phyloP scores from a whole-genome alignment of 2,888 invertebrate species.

The Loripinus fragilis region DNA sequence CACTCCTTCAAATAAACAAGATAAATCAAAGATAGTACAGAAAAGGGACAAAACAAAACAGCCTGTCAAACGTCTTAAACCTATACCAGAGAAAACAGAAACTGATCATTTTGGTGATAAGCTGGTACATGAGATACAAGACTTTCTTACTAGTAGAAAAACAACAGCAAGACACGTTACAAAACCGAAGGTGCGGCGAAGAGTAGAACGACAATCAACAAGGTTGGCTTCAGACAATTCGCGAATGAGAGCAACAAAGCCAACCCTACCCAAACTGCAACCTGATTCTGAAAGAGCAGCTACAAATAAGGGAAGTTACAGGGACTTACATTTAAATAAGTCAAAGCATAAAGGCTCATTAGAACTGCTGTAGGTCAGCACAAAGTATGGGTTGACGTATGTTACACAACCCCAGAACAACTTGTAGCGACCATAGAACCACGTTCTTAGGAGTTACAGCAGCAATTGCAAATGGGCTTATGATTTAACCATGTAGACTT shows the following conservation, averaged over 20 bases:
- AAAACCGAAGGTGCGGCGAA: not conserved
- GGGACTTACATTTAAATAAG: slow-evolving; percentile 45
- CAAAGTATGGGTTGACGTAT: too few relatives aligned
- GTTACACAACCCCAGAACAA: too few relatives aligned
- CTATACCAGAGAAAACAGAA: not conserved
- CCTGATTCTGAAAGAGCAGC: not conserved
- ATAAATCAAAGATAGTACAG: not conserved
- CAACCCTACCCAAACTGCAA: not conserved
- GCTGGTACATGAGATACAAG: slow-evolving; percentile 8
- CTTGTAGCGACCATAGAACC: too few relatives aligned
- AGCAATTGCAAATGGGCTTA: too few relatives aligned
- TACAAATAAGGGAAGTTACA: slow-evolving; percentile 46
- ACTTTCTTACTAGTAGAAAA: slow-evolving; percentile 4
- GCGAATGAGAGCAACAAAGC: slow-evolving; percentile 32
- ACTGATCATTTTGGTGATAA: not conserved
- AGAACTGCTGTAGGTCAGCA: not conserved
- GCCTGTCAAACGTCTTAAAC: not conserved
- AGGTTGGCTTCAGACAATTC: slow-evolving; percentile 18
- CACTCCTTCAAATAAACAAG: slow-evolving; percentile 1
- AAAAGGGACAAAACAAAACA: not conserved
- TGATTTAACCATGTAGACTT: too few relatives aligned
- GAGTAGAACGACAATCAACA: slow-evolving; percentile 29
- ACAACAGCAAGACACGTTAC: not conserved
- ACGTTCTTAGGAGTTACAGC: too few relatives aligned
- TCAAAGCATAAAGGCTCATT: not conserved